Conservation (phyloP, 1,140 invertebrate genomes). For the Platorchestia sp. region DNA sequence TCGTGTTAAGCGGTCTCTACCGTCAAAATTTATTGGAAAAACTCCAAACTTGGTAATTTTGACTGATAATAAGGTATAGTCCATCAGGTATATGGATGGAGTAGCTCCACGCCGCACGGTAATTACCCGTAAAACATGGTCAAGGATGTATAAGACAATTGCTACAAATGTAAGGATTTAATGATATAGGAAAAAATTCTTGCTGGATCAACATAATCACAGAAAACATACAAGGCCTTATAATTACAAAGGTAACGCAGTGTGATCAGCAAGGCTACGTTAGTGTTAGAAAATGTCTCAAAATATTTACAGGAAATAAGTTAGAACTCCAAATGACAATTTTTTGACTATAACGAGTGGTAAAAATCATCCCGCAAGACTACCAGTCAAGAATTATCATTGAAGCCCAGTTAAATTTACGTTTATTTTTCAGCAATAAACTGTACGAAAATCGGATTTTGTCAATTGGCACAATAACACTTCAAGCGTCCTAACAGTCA, state of each 20-base stretch:
- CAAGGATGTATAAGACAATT: conserved; percentile 7
- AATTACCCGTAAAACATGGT: background rate
- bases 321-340: background rate
- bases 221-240: background rate
- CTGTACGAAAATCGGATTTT: background rate
- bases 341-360: background rate
- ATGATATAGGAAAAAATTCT: background rate
- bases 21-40: too few relatives aligned
- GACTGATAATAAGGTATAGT: too few relatives aligned
- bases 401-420: background rate
- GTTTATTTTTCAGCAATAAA: background rate
- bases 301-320: background rate
- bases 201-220: conserved; percentile 18
- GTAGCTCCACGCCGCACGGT: too few relatives aligned
- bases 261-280: background rate
- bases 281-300: background rate
- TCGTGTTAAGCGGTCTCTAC: too few relatives aligned
- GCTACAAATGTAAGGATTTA: conserved; percentile 37
- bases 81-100: too few relatives aligned
- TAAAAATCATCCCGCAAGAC: background rate
- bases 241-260: background rate
- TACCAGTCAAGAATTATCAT: background rate
- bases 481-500: background rate
- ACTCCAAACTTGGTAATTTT: too few relatives aligned
- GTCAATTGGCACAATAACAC: background rate